Percentiles rank a stretch among this genome's conserved stretches.
phyloP scores from a whole-genome alignment of 1,140 invertebrate genomes.

The Tribolium madens region DNA sequence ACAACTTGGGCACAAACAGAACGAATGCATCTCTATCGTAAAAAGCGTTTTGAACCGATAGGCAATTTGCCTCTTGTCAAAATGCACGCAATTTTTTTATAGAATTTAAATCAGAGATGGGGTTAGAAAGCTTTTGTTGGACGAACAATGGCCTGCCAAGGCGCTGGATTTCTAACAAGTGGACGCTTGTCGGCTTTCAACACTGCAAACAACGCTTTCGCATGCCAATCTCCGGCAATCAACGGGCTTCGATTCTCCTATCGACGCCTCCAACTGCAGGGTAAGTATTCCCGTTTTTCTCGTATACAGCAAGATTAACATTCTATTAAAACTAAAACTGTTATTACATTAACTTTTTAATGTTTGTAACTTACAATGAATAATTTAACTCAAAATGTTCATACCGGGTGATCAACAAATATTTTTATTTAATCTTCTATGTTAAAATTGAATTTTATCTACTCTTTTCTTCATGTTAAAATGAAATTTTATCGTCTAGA shows the following conservation, averaged over 20 bases:
- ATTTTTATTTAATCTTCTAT: no score
- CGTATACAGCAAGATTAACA: not conserved
- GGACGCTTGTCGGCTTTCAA: constrained; percentile 40
- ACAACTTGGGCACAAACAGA: constrained; percentile 23
- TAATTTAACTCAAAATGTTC: no score
- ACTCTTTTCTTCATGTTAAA: no score
- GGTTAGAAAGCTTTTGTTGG: constrained; percentile 22
- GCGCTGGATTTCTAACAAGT: constrained; percentile 33
- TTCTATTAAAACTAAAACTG: not conserved
- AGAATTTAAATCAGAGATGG: constrained; percentile 32
- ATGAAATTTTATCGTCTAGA: no score
- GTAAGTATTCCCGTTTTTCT: not conserved
- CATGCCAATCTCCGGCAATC: constrained; percentile 21
- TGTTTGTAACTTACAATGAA: no score
- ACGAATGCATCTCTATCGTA: constrained; percentile 6
- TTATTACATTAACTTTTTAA: no score
- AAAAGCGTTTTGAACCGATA: constrained; percentile 26
- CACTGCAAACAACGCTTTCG: constrained; percentile 29
- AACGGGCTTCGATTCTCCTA: not conserved
- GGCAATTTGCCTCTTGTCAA: constrained; percentile 26
- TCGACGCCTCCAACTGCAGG: not conserved
- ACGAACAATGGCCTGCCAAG: constrained; percentile 17
- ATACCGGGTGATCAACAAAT: no score
- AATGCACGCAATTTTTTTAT: constrained; percentile 22
- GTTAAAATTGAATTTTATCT: no score